Evolutionary conservation across 2,888 invertebrate species (phyloP), one percentile per base, ranked within the genome.

Genomic region (Ectemnius cavifrons): DNA sequence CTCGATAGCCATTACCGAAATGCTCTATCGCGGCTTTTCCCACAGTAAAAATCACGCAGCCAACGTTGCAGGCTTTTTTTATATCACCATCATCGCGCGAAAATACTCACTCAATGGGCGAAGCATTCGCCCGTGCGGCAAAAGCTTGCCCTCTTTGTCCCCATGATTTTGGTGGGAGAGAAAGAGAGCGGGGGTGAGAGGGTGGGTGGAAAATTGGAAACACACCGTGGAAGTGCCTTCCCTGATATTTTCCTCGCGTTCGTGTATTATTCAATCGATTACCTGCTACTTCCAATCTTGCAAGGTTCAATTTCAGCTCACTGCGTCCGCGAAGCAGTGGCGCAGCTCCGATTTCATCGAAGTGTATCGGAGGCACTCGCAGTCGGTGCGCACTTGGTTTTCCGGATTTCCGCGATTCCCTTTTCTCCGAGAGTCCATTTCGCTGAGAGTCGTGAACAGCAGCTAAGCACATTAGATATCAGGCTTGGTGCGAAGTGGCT

Each of bases 231-330:
- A 64, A 65, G 27, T 65, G 45, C 37, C 37, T 28, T 8, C 27
- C 8, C 28, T 11, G 37, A 56, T 56, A 23, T 46, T 16, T 45
- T n/a, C 4, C 47, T 63, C 20, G 4, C 4, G 23, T 16, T n/a
- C 45, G 46, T 14, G 52, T 74, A 70, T 77, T 66, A 59, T 73
- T 71, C 75, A 73, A 81, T 81, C 68, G 73, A 71, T 60, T 62
- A 66, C 27, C 56, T 63, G 47, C 46, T 45, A 14, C 16, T 52
- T 52, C 16, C n/a, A 14, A 52, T 52, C n/a, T 52, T 52, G 16
- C 52, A 52, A 52, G 16, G 52, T 52, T 52, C 52, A 16, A 52
- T 37, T 37, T 37, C 37, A 52, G 52, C 52, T 16, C 52, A 37
- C 14, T 61, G 11, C 37, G 8, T 61, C 27, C 37, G 57, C 37